Evolutionary conservation across 2,797 vertebrate species (phyloP).

Genomic region (Eulemur mongoz): DNA sequence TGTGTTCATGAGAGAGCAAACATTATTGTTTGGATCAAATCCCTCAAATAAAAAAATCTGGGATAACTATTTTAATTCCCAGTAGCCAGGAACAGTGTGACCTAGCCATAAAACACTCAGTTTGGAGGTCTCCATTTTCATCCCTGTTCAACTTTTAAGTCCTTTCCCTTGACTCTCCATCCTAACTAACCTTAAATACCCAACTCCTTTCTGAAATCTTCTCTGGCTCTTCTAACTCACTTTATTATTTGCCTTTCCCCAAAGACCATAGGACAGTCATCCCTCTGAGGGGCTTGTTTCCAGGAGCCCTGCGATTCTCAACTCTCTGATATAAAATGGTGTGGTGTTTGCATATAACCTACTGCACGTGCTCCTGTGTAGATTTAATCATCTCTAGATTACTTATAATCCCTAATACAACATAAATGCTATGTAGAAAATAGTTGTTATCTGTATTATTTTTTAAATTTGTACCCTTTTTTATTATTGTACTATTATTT

Average conservation of each 20-base stretch:
- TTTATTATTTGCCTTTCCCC: background rate
- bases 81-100: background rate
- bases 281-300: background rate
- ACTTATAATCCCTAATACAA: background rate
- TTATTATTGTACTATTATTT: background rate
- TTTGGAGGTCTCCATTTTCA: background rate
- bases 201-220: background rate
- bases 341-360: background rate
- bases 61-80: background rate
- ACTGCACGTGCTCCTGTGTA: background rate
- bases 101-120: background rate
- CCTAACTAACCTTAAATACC: background rate
- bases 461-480: background rate
- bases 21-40: background rate
- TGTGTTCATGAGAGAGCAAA: background rate
- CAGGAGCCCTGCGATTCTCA: background rate
- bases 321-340: background rate
- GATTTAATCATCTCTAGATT: background rate
- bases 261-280: background rate
- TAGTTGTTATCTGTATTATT: background rate
- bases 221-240: background rate
- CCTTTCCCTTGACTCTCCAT: background rate
- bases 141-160: background rate
- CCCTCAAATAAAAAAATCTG: background rate
- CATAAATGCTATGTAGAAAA: background rate